Base-by-base conservation (phyloP, 2,888 invertebrate species). In the Calameuta pallipes region DNA sequence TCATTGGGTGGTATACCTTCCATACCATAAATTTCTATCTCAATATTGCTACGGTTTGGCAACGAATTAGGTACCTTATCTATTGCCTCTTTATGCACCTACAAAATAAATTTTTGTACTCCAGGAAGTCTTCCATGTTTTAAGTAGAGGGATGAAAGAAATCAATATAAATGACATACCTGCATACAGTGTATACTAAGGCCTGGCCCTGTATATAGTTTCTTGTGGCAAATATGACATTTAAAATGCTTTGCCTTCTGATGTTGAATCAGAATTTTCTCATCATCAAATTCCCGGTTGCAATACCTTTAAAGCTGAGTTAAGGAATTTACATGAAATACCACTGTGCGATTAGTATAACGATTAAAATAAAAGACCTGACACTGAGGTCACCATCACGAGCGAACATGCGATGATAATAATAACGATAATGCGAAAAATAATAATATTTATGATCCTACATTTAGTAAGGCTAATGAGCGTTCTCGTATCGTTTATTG, bases 211-310 rank as follows among this genome's bases (percentile, higher is more conserved):
- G 99, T 99, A 92, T 99, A 99, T 85, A 99, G 93, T 93, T 99
- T 99, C 93, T 99, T 99, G 93, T 99, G 99, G 93, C 99, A 99
- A 92, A 99, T 98, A 92, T 99, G 99, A 94, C 99, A 99, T 94
- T 99, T 99, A 92, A 99, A 99, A 94, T 99, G 99, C 92, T 99
- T 99, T 75, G 99, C 99, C 92, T 99, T 99, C 92, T 99, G 99
- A 92, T 99, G 99, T 92, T 99, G 99, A 85, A 99, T 98, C 78
- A 99, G 94, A 92, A 99, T 99, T 92, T 99, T 99, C 92, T 99
- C 99, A 93, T 99, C 99, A 92, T 99, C 99, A 92, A 99, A 99
- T 93, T 99, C 99, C 87, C 99, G 94, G 93, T 99, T 99, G 92
- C 99, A 99, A 93, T 99, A 99, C 99, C 99, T 99, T 92, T 88